Percentiles rank a stretch among this genome's conserved stretches.
Conservation (phyloP, 2,888 invertebrate species). For the Abscondita cerata region DNA sequence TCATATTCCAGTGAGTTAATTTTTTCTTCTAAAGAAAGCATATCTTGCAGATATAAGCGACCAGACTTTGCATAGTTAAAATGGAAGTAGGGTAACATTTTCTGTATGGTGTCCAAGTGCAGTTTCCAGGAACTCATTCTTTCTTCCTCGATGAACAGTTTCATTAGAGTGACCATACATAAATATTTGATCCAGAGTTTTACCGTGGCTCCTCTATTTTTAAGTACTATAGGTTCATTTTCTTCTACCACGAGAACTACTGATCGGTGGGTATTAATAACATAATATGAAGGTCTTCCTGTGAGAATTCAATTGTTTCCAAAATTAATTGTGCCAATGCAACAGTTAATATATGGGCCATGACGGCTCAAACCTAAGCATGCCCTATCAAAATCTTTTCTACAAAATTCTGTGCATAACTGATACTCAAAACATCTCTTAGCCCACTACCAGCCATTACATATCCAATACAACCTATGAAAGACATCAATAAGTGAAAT, state of each 20-base stretch:
- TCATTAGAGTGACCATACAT: not conserved
- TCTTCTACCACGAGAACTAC: not conserved
- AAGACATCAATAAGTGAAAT: slow-evolving; percentile 11
- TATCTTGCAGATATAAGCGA: not conserved
- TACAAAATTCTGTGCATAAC: too few species aligned
- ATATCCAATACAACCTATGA: too few species aligned
- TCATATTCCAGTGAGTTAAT: not conserved
- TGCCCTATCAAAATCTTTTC: too few species aligned
- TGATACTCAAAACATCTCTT: not conserved
- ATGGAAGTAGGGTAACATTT: not conserved
- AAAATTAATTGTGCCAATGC: not conserved
- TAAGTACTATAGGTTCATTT: too few species aligned
- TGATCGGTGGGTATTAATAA: not conserved
- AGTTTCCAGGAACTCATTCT: too few species aligned
- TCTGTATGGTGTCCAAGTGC: not conserved
- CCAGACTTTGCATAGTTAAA: not conserved
- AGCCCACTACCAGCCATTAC: not conserved
- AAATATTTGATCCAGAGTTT: not conserved
- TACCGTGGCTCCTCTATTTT: not conserved
- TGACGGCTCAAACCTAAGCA: not conserved
- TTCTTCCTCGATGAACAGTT: not conserved
- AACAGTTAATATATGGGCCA: not conserved
- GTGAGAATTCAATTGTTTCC: not conserved
- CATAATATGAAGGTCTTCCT: too few species aligned
- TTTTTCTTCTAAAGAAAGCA: not conserved